phyloP scores from a whole-genome alignment of 2,797 vertebrate species.

The Crypturellus tataupa region DNA sequence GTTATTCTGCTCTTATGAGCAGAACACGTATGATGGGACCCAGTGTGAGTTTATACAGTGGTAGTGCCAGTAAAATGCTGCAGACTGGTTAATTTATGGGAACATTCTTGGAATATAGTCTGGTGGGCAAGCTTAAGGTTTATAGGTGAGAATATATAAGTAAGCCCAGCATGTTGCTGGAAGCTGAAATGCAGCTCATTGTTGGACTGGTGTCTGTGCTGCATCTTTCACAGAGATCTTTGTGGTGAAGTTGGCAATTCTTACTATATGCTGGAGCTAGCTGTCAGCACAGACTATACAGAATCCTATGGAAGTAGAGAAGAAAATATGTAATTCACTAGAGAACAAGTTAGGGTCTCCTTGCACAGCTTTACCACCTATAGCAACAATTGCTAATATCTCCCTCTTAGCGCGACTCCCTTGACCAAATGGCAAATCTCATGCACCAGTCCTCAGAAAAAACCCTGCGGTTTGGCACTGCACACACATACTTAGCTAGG shows the following conservation, averaged over 20 bases:
- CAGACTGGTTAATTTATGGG: not conserved
- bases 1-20: conserved; percentile 10
- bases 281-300: not conserved
- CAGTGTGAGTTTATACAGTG: not conserved
- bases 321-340: not conserved
- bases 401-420: not conserved
- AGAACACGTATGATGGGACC: not conserved
- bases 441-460: not conserved
- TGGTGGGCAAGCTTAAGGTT: not conserved
- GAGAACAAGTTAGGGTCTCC: not conserved
- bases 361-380: not conserved
- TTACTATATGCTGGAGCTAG: not conserved
- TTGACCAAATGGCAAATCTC: not conserved
- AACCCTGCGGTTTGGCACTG: conserved; percentile 3
- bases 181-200: not conserved
- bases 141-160: not conserved
- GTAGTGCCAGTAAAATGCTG: not conserved
- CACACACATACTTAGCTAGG: not conserved
- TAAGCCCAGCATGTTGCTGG: not conserved
- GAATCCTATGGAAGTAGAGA: not conserved
- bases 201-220: not conserved
- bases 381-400: not conserved
- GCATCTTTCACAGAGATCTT: not conserved
- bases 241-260: not conserved
- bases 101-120: not conserved